phyloP scores from a whole-genome alignment of 1,140 invertebrate genomes.

The Trachelipus rathkii region DNA sequence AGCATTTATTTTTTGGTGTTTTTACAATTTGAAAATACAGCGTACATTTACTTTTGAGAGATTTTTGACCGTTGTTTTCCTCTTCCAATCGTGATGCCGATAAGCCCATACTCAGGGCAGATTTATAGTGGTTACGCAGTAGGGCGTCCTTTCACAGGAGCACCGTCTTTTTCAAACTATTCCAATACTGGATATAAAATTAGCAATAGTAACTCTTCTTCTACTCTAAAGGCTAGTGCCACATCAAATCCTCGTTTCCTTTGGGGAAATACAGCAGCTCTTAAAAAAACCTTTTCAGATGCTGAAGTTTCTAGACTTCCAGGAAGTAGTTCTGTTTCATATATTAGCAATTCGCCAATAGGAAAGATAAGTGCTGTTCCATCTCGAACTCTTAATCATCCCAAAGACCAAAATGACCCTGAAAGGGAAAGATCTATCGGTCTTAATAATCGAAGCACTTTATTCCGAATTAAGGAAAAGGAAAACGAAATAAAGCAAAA shows the following conservation, averaged over 20 bases:
- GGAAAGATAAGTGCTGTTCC: neutral
- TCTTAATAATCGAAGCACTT: neutral
- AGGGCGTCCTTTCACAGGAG: neutral
- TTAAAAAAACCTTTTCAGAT: conserved; percentile 30
- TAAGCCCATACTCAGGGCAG: neutral
- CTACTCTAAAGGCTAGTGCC: neutral
- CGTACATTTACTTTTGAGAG: too few species aligned
- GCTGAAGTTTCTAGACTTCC: conserved; percentile 2
- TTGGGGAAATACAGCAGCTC: conserved; percentile 32
- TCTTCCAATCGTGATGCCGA: neutral
- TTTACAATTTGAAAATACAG: too few species aligned
- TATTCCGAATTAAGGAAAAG: neutral
- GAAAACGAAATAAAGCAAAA: conserved; percentile 18
- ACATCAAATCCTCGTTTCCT: conserved; percentile 16
- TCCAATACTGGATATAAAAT: neutral
- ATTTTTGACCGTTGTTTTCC: too few species aligned
- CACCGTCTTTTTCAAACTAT: neutral
- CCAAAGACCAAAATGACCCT: neutral
- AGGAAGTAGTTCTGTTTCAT: neutral
- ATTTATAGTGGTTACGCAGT: neutral
- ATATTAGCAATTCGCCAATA: neutral
- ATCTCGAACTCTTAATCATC: neutral
- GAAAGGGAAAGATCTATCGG: neutral
- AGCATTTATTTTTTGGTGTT: too few species aligned
- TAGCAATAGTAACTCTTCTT: neutral